A percentile compares a stretch with the other conserved stretches of the same genome.
phyloP scores from a whole-genome alignment of 2,113 vertebrate genomes.

The Cottus gobio region DNA sequence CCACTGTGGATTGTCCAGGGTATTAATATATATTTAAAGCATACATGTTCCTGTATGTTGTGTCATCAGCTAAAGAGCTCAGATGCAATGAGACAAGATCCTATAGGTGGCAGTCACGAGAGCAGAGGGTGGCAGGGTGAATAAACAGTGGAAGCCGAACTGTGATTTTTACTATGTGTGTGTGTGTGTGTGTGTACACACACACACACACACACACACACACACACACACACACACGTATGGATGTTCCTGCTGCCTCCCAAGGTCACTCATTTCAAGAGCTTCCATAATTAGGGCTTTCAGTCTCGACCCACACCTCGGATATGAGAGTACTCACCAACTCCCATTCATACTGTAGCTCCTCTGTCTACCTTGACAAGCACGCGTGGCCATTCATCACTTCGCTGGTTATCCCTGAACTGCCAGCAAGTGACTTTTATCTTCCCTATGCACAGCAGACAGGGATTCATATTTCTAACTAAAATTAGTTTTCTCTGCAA shows the following conservation, averaged over 20 bases:
- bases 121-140: conserved; percentile 35
- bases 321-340: conserved; percentile 48
- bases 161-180: conserved; percentile 32
- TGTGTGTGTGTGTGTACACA: background rate
- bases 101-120: conserved; percentile 65
- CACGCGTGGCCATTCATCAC: conserved; percentile 74
- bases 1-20: background rate
- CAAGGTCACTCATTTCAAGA: conserved; percentile 75
- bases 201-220: conserved; percentile 39
- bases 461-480: conserved; percentile 55
- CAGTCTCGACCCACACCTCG: conserved; percentile 56
- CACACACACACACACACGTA: conserved; percentile 17
- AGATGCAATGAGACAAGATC: conserved; percentile 30
- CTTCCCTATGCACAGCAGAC: conserved; percentile 59
- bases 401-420: conserved; percentile 68
- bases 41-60: conserved; percentile 35
- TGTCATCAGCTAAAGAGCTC: conserved; percentile 43
- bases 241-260: conserved; percentile 27
- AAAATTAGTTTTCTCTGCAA: conserved; percentile 34
- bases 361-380: conserved; percentile 73
- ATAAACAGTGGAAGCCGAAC: conserved; percentile 23
- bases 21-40: conserved; percentile 9
- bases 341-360: conserved; percentile 65
- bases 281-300: conserved; percentile 66
- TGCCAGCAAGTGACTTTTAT: conserved; percentile 66